Conservation (phyloP, 1,140 invertebrate genomes). For the Drosophila pruinosa region DNA sequence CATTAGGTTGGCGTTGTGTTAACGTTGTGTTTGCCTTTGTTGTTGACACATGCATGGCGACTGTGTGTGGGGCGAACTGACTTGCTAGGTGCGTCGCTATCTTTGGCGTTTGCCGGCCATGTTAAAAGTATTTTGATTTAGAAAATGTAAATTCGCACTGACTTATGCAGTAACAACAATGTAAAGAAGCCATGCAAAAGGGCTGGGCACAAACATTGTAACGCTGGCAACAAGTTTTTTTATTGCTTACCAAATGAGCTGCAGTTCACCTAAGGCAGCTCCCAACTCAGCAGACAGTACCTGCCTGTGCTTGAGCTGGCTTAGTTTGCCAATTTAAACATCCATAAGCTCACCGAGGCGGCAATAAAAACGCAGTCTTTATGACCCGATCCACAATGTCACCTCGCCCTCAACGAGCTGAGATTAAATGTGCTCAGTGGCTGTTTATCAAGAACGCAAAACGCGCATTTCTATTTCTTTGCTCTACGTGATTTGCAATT, state of each 20-base stretch:
- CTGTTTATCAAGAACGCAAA: slow-evolving; percentile 56
- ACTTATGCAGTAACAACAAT: slow-evolving; percentile 58
- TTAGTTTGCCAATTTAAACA: slow-evolving; percentile 51
- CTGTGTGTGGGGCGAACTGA: neutral
- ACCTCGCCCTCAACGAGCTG: slow-evolving; percentile 7
- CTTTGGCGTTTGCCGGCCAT: slow-evolving; percentile 19
- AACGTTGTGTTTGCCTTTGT: slow-evolving; percentile 30
- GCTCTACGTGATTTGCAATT: slow-evolving; percentile 76
- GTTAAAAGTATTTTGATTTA: slow-evolving; percentile 72
- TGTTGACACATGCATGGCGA: slow-evolving; percentile 51
- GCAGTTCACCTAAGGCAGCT: slow-evolving; percentile 1
- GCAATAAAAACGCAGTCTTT: slow-evolving; percentile 74
- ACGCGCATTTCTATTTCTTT: slow-evolving; percentile 72
- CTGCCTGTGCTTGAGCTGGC: slow-evolving; percentile 14
- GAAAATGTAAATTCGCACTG: slow-evolving; percentile 68
- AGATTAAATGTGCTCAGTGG: slow-evolving; percentile 54
- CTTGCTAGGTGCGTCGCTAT: slow-evolving; percentile 6
- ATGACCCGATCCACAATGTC: slow-evolving; percentile 14
- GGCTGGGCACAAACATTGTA: slow-evolving; percentile 57
- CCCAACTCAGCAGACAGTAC: neutral
- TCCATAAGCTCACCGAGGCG: slow-evolving; percentile 25
- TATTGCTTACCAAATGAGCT: slow-evolving; percentile 78
- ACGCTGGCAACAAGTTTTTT: slow-evolving; percentile 66
- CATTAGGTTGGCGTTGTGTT: slow-evolving; percentile 31
- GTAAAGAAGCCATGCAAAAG: slow-evolving; percentile 48